Conservation (phyloP, 2,888 invertebrate genomes). For the Pristionchus arcanus region DNA sequence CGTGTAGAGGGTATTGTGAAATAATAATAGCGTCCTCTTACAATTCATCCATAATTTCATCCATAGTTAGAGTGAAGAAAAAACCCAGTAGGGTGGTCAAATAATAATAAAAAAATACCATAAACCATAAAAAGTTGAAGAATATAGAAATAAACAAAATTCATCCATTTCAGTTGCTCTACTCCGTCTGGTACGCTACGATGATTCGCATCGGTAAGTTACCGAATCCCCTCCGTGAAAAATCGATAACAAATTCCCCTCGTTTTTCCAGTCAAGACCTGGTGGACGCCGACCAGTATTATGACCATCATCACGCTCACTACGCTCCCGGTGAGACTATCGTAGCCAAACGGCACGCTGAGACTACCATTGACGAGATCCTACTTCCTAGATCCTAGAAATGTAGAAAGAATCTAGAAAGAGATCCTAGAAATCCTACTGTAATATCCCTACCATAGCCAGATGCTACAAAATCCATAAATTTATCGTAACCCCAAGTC, state of each 20-base stretch:
- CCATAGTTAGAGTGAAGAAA: too few species aligned
- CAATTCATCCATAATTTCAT: neutral
- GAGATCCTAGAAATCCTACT: too few species aligned
- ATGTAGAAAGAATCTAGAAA: too few species aligned
- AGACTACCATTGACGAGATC: too few species aligned
- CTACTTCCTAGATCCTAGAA: too few species aligned
- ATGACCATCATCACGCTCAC: constrained; percentile 34
- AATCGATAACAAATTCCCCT: too few species aligned
- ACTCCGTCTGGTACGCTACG: constrained; percentile 17
- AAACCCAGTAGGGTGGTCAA: too few species aligned
- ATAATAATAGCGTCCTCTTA: neutral
- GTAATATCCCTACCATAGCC: too few species aligned
- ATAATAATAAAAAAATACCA: neutral
- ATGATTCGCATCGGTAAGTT: neutral
- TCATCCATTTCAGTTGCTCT: neutral
- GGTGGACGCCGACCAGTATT: constrained; percentile 22
- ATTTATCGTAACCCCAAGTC: neutral
- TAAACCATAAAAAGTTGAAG: neutral
- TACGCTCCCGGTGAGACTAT: constrained; percentile 30
- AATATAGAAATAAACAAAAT: too few species aligned
- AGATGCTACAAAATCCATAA: neutral
- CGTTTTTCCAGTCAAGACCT: neutral
- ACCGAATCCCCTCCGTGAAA: neutral
- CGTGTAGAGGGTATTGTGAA: neutral
- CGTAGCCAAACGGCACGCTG: too few species aligned